Evolutionary conservation across 2,797 vertebrate species (phyloP).

Genomic region (Spondyliosoma cantharus): DNA sequence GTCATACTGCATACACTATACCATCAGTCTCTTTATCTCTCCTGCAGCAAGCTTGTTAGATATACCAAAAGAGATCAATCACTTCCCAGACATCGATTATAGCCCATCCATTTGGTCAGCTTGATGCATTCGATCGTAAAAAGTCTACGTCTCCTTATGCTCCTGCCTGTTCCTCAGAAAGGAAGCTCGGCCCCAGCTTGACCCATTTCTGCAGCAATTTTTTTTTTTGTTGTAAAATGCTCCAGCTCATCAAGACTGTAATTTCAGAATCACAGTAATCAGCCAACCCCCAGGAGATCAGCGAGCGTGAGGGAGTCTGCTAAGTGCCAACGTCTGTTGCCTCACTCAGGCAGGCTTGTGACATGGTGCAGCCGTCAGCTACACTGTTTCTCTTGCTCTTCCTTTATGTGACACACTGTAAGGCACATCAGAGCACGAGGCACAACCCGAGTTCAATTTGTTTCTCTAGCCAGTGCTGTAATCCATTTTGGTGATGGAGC

Average conservation of each 20-base stretch:
- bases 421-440: slow-evolving; percentile 61
- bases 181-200: slow-evolving; percentile 64
- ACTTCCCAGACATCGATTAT: slow-evolving; percentile 21
- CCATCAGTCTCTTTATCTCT: background rate
- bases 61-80: slow-evolving; percentile 29
- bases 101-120: slow-evolving; percentile 22
- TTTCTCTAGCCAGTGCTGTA: slow-evolving; percentile 72
- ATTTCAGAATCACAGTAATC: slow-evolving; percentile 88
- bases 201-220: slow-evolving; percentile 78
- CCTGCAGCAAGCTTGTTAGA: background rate
- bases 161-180: slow-evolving; percentile 39
- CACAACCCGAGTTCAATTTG: slow-evolving; percentile 68
- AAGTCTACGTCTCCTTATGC: slow-evolving; percentile 34
- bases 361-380: slow-evolving; percentile 70
- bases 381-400: slow-evolving; percentile 49
- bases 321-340: slow-evolving; percentile 79
- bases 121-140: slow-evolving; percentile 46
- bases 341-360: slow-evolving; percentile 73
- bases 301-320: slow-evolving; percentile 77
- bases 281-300: slow-evolving; percentile 83
- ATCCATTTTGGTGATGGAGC: slow-evolving; percentile 71
- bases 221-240: slow-evolving; percentile 66
- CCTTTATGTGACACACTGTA: slow-evolving; percentile 61
- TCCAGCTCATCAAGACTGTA: slow-evolving; percentile 85
- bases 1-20: background rate